A percentile compares a stretch with the other conserved stretches of the same genome.
phyloP scores from a whole-genome alignment of 1,140 invertebrate species.

The Helicorthomorpha holstii region DNA sequence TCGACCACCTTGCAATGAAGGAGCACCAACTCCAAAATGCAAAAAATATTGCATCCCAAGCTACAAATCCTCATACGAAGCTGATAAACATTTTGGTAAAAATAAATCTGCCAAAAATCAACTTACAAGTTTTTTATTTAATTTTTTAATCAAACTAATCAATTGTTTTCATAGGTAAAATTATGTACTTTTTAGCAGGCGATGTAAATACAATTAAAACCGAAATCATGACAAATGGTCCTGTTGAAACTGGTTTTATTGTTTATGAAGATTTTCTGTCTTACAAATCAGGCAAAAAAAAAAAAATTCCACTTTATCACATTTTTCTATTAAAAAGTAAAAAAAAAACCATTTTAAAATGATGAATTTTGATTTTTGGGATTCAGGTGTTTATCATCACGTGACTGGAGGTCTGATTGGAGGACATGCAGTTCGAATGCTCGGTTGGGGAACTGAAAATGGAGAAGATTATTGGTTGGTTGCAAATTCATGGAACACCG shows the following conservation, averaged over 20 bases:
- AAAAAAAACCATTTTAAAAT: no score
- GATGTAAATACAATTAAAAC: constrained; percentile 53
- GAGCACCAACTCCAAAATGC: constrained; percentile 62
- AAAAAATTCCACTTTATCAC: no score
- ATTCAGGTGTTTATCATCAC: constrained; percentile 79
- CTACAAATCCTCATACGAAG: constrained; percentile 49
- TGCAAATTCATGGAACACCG: constrained; percentile 82
- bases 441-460: constrained; percentile 73
- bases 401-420: constrained; percentile 51
- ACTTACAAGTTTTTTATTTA: background rate
- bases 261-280: constrained; percentile 73
- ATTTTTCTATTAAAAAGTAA: no score
- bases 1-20: constrained; percentile 44
- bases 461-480: constrained; percentile 70
- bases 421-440: constrained; percentile 74
- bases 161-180: constrained; percentile 22
- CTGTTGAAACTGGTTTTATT: constrained; percentile 75
- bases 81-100: constrained; percentile 64
- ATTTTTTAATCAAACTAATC: background rate
- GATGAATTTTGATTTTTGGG: no score
- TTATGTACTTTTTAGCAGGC: constrained; percentile 43
- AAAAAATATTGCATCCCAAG: constrained; percentile 42
- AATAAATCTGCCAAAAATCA: no score
- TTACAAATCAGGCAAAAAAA: constrained; percentile 74
- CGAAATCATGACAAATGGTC: constrained; percentile 75